Evolutionary conservation across 2,797 vertebrate genomes (phyloP), one percentile per base, ranked within the genome.

Genomic region (Sebastes trivittatus): DNA sequence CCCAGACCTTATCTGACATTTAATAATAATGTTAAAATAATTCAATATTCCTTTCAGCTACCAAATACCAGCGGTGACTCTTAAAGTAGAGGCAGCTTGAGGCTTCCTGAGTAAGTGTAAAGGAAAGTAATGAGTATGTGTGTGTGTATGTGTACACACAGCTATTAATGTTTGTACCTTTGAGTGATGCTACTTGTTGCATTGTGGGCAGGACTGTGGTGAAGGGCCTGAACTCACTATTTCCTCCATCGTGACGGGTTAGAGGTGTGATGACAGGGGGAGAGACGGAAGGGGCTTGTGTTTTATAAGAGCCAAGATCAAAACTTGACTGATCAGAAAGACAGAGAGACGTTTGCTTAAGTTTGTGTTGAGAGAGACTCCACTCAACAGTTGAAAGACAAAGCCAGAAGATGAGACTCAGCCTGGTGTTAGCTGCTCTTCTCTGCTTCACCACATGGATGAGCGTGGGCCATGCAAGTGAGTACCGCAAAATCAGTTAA

Each of bases 381-480:
- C 22, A 13, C 0, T 72, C 23, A 5, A 22, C 30, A 9, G 5
- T 2, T 20, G 14, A 71, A 67, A 7, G 23, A 80, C n/a, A 68
- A 80, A 63, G 49, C 23, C 36, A 64, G 58, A 92, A 71, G 72
- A 94, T 93, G 93, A 79, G 49, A 34, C 7, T 54, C 62, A 23
- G 16, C 11, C 54, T 79, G 75, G 22, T 77, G 36, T 58, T 77
- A 30, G 32, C n/a, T 1, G 8, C 65, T 38, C 72, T 95, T 52
- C 66, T 94, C 38, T 90, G 74, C 82, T 20, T 85, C 29, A 55
- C 55, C 29, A 59, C 84, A 2, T 89, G 86, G 87, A 86, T 84
- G 42, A 78, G 55, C 42, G 11, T 27, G 1, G 72, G 63, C 61
- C 20, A 75, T n/a, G 69, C 89, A 72, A 54, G 95, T 95, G 59